These are phyloP conservation scores for Caenorhabditis sp. DNA, from an alignment of 2,888 invertebrate genomes.

Conservation along the genomic window DNA sequence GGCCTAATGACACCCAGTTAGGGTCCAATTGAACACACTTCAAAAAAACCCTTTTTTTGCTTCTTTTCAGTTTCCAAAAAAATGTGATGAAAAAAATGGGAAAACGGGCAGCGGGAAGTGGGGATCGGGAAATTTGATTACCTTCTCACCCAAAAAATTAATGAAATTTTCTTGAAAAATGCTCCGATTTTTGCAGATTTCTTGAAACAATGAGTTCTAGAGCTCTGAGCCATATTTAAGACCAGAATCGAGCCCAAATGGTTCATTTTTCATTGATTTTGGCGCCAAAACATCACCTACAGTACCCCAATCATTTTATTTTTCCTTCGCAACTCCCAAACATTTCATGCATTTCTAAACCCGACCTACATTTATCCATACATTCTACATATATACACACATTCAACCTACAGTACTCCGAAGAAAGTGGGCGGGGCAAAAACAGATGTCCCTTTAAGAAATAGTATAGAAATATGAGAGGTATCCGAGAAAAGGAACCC, in stretches of 20 bases:
- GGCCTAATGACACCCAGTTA: too few species aligned
- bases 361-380: background rate
- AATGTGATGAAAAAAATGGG: too few species aligned
- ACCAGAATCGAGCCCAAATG: background rate
- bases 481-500: slow-evolving; percentile 8
- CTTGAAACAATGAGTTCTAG: too few species aligned
- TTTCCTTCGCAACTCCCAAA: slow-evolving; percentile 22
- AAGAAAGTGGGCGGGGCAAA: slow-evolving; percentile 24
- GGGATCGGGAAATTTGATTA: too few species aligned
- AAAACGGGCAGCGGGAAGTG: too few species aligned
- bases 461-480: background rate
- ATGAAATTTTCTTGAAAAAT: too few species aligned
- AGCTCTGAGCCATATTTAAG: too few species aligned
- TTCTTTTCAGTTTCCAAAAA: too few species aligned
- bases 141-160: too few species aligned
- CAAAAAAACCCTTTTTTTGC: too few species aligned
- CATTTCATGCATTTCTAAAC: slow-evolving; percentile 1
- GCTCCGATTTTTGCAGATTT: too few species aligned
- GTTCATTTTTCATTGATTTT: background rate
- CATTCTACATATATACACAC: background rate
- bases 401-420: slow-evolving; percentile 20
- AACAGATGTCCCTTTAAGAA: slow-evolving; percentile 4
- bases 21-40: too few species aligned
- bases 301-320: background rate
- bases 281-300: background rate